Conservation (phyloP, 2,888 invertebrate genomes). For the Dynastes tityus region DNA sequence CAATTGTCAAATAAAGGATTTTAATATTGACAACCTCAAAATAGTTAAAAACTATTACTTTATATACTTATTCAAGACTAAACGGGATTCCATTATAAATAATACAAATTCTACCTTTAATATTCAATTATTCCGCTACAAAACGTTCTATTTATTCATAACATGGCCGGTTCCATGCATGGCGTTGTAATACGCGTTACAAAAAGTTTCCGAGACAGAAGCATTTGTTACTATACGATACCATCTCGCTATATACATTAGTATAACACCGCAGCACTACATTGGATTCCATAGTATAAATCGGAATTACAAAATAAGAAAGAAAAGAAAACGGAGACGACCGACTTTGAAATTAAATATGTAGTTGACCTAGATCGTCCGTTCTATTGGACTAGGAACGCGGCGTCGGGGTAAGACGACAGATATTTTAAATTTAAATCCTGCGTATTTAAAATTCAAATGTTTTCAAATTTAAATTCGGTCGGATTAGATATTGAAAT, state of each 20-base stretch:
- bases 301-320: slow-evolving; percentile 17
- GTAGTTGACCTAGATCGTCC: slow-evolving; percentile 16
- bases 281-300: background rate
- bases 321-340: background rate
- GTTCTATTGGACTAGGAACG: background rate
- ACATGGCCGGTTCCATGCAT: background rate
- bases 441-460: slow-evolving; percentile 37
- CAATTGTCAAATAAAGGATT: no score
- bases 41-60: no score
- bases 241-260: background rate
- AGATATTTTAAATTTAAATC: slow-evolving; percentile 42
- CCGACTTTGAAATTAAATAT: slow-evolving; percentile 24
- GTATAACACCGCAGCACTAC: background rate
- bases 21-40: no score
- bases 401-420: background rate
- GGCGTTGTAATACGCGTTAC: background rate
- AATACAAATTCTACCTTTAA: no score
- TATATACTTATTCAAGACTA: no score
- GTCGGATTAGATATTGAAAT: slow-evolving; percentile 39
- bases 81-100: no score
- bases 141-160: no score
- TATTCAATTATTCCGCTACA: no score
- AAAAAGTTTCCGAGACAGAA: slow-evolving; percentile 4
- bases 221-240: background rate
- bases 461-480: slow-evolving; percentile 36